A percentile compares a stretch with the other conserved stretches of the same genome.
Evolutionary conservation across 2,888 invertebrate species (phyloP).

Genomic region (Chaitophorus viminalis): DNA sequence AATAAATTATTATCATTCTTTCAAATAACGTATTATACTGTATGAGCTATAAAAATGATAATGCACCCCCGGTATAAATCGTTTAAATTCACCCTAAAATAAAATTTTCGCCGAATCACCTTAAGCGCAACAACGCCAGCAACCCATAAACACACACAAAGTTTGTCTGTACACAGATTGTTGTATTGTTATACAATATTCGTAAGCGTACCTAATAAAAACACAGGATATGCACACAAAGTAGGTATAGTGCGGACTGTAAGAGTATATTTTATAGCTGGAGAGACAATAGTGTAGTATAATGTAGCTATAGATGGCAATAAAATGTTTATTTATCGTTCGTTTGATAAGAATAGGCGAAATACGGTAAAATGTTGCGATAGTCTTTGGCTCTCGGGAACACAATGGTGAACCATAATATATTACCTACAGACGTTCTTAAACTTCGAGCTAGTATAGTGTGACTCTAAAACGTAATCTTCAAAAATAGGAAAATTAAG

Average conservation of each 20-base stretch:
- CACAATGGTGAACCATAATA: background rate
- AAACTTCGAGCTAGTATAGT: no score
- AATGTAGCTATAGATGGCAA: background rate
- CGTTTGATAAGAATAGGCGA: slow-evolving; percentile 43
- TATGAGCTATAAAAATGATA: slow-evolving; percentile 22
- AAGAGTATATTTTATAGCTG: slow-evolving; percentile 18
- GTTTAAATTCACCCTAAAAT: slow-evolving; percentile 30
- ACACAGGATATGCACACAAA: background rate
- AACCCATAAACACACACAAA: background rate
- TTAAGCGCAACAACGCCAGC: background rate
- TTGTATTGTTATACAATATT: background rate
- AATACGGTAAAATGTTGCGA: slow-evolving; percentile 8
- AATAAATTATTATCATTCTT: no score
- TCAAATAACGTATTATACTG: no score
- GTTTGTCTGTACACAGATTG: background rate
- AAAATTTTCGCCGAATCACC: background rate
- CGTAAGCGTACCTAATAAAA: slow-evolving; percentile 9
- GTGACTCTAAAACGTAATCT: no score
- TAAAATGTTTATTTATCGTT: slow-evolving; percentile 39
- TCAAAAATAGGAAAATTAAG: no score
- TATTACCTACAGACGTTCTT: background rate
- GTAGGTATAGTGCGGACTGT: background rate
- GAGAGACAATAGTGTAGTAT: background rate
- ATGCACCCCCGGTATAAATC: background rate
- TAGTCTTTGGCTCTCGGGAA: no score